Percentiles rank a stretch among this genome's conserved stretches.
phyloP scores from a whole-genome alignment of 30 jellyfish, hydroid and myxozoan species.

The Rhopilema esculentum region DNA sequence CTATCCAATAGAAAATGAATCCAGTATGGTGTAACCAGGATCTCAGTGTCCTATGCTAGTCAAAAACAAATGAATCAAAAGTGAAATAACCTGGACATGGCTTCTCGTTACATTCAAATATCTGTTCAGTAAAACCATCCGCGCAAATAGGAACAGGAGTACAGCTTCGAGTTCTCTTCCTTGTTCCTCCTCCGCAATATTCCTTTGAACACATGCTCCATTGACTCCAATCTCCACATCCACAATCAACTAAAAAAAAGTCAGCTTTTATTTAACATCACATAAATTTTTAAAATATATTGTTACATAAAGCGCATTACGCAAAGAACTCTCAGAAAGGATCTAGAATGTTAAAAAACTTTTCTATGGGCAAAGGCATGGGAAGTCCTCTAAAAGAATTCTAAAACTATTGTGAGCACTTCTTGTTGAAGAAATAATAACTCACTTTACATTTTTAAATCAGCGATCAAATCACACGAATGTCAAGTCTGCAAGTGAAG shows the following conservation, averaged over 20 bases:
- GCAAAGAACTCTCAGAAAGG: neutral
- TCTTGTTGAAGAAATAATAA: no score
- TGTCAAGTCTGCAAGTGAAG: no score
- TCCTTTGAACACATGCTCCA: conserved; percentile 51
- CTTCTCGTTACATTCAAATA: conserved; percentile 20
- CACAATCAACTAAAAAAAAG: conserved; percentile 35
- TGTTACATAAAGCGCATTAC: neutral
- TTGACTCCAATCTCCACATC: conserved; percentile 49
- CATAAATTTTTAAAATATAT: no score
- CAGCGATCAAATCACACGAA: no score
- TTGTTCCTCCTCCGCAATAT: conserved; percentile 31
- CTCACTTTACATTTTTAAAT: no score
- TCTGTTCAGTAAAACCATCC: conserved; percentile 5
- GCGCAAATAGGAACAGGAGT: neutral
- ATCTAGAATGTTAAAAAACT: neutral
- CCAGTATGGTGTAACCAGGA: no score
- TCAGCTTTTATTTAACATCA: neutral
- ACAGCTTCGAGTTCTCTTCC: conserved; percentile 20
- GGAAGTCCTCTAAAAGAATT: no score
- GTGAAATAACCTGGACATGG: conserved; percentile 69
- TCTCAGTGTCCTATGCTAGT: no score
- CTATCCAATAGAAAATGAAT: no score
- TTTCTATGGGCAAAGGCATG: no score
- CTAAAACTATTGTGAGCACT: no score
- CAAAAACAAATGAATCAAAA: no score